Conservation (phyloP, 2,113 vertebrate genomes). For the Chrysochloris asiatica region DNA sequence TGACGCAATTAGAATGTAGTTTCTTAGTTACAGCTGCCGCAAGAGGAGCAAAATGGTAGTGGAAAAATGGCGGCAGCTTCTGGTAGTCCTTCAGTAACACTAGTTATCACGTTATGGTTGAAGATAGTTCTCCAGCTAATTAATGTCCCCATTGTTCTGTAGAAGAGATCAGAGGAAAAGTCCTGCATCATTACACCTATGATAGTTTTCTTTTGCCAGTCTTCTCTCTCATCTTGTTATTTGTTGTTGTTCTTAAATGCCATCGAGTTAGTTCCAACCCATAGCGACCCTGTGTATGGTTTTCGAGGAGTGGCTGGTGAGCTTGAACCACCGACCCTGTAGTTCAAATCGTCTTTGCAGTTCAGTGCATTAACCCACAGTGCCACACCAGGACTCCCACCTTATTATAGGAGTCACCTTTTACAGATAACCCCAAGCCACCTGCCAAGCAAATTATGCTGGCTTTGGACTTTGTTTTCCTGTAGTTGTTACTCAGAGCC, state of each 20-base stretch:
- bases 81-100: background rate
- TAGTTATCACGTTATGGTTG: background rate
- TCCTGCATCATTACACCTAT: background rate
- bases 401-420: background rate
- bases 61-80: background rate
- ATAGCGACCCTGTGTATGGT: too few relatives aligned
- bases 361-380: too few relatives aligned
- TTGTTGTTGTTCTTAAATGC: too few relatives aligned
- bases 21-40: background rate
- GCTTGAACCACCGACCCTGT: too few relatives aligned
- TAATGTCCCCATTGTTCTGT: background rate
- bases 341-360: too few relatives aligned
- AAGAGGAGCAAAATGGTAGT: background rate
- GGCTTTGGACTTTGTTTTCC: conserved; percentile 10
- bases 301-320: too few relatives aligned
- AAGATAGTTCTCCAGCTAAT: background rate
- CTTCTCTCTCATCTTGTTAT: too few relatives aligned
- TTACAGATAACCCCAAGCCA: background rate
- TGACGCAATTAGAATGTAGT: background rate
- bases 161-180: background rate
- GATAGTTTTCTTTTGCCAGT: background rate
- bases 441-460: background rate
- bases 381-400: background rate
- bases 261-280: too few relatives aligned
- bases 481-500: background rate